These are phyloP conservation scores for Dryobates pubescens DNA, from an alignment of 2,797 vertebrate species.

Conservation along the genomic window DNA sequence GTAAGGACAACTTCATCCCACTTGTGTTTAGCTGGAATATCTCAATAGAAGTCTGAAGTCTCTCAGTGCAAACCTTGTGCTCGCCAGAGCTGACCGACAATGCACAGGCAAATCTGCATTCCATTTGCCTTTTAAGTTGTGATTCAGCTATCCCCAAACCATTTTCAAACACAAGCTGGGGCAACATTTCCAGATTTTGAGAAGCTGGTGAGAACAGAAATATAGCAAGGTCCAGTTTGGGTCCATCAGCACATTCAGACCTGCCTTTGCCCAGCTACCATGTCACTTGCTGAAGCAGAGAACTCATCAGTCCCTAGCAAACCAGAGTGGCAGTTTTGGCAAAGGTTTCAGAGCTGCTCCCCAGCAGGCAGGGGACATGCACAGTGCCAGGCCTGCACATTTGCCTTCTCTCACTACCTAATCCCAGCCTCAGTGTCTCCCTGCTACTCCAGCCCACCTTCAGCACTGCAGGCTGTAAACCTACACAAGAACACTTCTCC, in stretches of 20 bases:
- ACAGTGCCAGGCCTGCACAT: background rate
- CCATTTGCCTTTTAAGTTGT: background rate
- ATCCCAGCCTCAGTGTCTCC: background rate
- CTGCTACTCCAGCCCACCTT: background rate
- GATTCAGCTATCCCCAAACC: background rate
- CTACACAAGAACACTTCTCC: background rate
- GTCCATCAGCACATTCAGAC: background rate
- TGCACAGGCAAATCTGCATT: background rate
- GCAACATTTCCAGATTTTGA: background rate
- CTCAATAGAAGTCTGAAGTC: background rate
- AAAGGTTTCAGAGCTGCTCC: background rate
- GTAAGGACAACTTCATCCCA: background rate
- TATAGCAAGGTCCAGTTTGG: background rate
- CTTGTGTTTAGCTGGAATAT: background rate
- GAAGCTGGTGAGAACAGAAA: background rate
- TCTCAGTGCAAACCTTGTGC: background rate
- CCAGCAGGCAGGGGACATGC: background rate
- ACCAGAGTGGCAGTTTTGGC: background rate
- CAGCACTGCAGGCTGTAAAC: background rate
- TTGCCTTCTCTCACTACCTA: background rate
- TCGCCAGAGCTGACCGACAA: background rate
- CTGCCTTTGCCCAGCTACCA: too few relatives aligned
- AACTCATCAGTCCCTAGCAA: background rate
- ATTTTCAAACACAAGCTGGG: background rate
- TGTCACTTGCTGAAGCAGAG: background rate